Conservation (phyloP, 2,888 invertebrate species). For the Scelioninae gen. 1 region DNA sequence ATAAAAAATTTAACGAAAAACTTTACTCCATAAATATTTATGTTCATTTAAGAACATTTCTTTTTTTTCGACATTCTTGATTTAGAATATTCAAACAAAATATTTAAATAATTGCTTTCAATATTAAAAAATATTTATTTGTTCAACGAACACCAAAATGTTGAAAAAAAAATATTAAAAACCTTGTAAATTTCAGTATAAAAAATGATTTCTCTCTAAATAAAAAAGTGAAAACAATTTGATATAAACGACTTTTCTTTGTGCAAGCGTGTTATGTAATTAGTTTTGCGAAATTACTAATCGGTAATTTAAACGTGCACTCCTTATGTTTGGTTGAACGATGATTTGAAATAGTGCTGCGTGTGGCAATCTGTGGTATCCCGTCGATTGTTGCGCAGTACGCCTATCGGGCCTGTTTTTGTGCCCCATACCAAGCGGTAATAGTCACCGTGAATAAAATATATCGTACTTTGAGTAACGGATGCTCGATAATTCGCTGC, state of each 20-base stretch:
- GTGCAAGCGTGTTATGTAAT: slow-evolving; percentile 35
- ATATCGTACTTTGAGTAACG: slow-evolving; percentile 66
- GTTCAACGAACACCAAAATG: too few relatives aligned
- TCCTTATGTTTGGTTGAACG: slow-evolving; percentile 37
- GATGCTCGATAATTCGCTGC: slow-evolving; percentile 66
- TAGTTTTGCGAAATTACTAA: slow-evolving; percentile 36
- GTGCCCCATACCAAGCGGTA: slow-evolving; percentile 37
- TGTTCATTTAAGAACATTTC: neutral
- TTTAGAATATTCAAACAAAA: too few relatives aligned
- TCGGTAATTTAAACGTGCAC: slow-evolving; percentile 44
- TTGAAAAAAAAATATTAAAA: too few relatives aligned
- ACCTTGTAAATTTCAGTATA: too few relatives aligned
- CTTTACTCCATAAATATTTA: neutral
- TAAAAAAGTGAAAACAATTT: slow-evolving; percentile 10
- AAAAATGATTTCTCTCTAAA: too few relatives aligned
- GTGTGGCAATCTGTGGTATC: slow-evolving; percentile 56
- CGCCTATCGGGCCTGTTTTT: slow-evolving; percentile 59
- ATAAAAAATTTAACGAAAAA: slow-evolving; percentile 3
- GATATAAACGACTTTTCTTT: slow-evolving; percentile 36
- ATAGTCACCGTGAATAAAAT: slow-evolving; percentile 64
- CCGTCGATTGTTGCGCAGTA: slow-evolving; percentile 59
- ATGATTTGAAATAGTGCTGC: slow-evolving; percentile 36
- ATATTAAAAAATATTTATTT: too few relatives aligned
- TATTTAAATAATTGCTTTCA: too few relatives aligned
- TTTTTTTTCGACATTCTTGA: too few relatives aligned